These are phyloP conservation scores for Enteromius paludinosus DNA, from an alignment of 2,797 vertebrate genomes.

Conservation along the genomic window DNA sequence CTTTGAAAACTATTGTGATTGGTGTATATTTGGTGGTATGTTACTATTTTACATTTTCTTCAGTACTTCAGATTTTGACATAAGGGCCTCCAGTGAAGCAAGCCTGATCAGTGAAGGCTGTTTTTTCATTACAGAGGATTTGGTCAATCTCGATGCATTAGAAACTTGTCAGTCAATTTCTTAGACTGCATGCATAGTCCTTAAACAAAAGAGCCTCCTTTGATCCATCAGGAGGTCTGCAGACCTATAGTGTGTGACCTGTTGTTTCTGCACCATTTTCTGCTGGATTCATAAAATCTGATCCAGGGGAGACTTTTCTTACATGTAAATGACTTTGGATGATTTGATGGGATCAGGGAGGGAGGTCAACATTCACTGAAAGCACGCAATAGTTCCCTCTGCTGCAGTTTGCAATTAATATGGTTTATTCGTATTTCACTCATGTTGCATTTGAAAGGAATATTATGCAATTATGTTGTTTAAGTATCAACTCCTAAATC, in stretches of 20 bases:
- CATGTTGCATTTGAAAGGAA: not conserved
- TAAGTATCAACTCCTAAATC: not conserved
- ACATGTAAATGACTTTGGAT: not conserved
- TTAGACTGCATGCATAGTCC: not conserved
- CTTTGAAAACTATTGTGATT: not conserved
- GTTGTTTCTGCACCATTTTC: not conserved
- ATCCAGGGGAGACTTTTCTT: not conserved
- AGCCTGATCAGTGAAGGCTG: not conserved
- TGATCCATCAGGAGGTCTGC: not conserved
- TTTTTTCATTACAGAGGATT: not conserved
- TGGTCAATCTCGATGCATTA: not conserved
- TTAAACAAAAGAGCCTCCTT: not conserved
- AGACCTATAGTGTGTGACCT: not conserved
- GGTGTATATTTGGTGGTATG: not conserved
- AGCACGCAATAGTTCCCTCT: not conserved
- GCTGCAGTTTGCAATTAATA: not conserved
- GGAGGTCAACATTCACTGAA: not conserved
- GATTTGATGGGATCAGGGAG: not conserved
- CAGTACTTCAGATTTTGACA: not conserved
- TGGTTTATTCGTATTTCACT: not conserved
- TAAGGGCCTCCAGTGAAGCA: not conserved
- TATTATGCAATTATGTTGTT: not conserved
- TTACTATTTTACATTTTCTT: not conserved
- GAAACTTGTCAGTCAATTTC: not conserved
- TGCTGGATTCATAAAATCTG: not conserved